Percentiles rank a stretch among this genome's conserved stretches.
Conservation (phyloP, 2,113 vertebrate genomes). For the Mola mola region DNA sequence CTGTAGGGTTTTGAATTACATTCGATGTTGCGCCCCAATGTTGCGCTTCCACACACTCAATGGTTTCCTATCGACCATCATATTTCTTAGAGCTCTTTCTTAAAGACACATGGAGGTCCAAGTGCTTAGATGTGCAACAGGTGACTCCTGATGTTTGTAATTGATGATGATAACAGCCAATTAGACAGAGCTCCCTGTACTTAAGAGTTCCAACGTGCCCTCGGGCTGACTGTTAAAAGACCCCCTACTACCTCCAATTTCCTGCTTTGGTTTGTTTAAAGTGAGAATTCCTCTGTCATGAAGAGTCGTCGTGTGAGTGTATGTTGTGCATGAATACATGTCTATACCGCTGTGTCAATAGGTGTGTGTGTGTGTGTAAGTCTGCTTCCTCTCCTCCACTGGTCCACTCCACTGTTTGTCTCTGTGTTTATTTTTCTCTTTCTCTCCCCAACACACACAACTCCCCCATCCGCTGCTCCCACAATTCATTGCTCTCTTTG, state of each 20-base stretch:
- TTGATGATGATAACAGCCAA: slow-evolving; percentile 44
- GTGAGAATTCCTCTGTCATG: slow-evolving; percentile 66
- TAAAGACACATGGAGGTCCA: neutral
- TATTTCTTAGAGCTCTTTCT: no score
- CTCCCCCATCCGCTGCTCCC: slow-evolving; percentile 27
- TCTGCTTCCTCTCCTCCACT: slow-evolving; percentile 67
- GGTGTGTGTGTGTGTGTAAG: slow-evolving; percentile 16
- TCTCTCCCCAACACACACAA: slow-evolving; percentile 18
- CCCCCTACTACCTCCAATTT: slow-evolving; percentile 50
- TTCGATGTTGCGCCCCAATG: no score
- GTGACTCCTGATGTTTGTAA: slow-evolving; percentile 21
- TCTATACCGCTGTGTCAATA: no score
- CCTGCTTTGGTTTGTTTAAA: slow-evolving; percentile 75
- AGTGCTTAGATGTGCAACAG: neutral
- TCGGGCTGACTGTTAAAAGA: slow-evolving; percentile 49
- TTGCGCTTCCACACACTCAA: no score
- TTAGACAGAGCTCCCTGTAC: slow-evolving; percentile 41
- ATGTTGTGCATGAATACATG: slow-evolving; percentile 5
- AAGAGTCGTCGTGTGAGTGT: slow-evolving; percentile 14
- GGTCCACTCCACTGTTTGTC: slow-evolving; percentile 65
- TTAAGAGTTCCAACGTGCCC: slow-evolving; percentile 39
- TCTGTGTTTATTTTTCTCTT: slow-evolving; percentile 74
- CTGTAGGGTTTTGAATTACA: no score
- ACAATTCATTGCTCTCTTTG: slow-evolving; percentile 39
- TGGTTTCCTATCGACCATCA: no score